Evolutionary conservation across 2,888 invertebrate species (phyloP).

Genomic region (Metallyticus violacea): DNA sequence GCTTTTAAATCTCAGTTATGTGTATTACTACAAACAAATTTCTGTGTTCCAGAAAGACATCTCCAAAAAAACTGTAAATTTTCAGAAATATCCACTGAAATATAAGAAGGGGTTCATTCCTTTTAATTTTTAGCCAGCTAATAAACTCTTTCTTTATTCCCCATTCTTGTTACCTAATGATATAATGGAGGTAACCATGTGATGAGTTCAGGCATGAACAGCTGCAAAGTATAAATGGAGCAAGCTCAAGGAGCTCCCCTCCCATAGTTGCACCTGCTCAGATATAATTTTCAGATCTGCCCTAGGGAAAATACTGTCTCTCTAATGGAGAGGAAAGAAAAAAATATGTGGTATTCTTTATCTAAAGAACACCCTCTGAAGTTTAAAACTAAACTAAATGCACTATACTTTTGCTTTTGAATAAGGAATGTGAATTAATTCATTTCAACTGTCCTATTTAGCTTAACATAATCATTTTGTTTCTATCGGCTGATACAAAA

Average conservation of each 20-base stretch:
- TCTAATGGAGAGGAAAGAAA: background rate
- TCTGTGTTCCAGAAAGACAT: no score
- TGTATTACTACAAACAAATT: no score
- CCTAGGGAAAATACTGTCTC: background rate
- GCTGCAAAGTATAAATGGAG: background rate
- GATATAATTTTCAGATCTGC: background rate
- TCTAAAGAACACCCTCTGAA: background rate
- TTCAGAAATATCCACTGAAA: background rate
- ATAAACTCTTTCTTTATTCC: background rate
- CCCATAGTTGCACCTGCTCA: background rate
- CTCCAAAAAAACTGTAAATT: no score
- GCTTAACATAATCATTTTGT: no score
- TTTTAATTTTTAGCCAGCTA: background rate
- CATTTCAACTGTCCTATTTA: no score
- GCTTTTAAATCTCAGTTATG: no score
- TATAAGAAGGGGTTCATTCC: background rate
- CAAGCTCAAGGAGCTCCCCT: background rate
- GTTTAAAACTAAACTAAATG: background rate
- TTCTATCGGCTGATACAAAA: no score
- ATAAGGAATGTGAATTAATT: background rate
- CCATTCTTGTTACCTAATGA: background rate
- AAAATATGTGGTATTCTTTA: background rate
- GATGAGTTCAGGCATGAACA: background rate
- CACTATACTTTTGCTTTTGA: background rate
- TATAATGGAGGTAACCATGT: background rate